phyloP scores from a whole-genome alignment of 2,888 invertebrate species.

The Baronia brevicornis region DNA sequence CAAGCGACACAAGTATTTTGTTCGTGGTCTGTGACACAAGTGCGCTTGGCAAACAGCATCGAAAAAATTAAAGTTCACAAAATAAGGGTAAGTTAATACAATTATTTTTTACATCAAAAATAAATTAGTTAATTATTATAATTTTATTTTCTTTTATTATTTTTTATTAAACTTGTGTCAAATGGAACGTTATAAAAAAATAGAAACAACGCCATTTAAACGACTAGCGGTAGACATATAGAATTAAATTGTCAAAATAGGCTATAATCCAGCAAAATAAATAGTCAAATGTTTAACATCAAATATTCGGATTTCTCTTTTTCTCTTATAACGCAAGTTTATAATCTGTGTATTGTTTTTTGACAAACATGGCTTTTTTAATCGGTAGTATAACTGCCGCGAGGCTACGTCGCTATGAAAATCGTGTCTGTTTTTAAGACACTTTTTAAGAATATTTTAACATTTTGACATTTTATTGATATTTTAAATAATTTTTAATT shows the following conservation, averaged over 20 bases:
- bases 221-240: constrained; percentile 59
- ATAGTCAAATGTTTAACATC: constrained; percentile 22
- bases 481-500: no score
- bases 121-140: no score
- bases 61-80: no score
- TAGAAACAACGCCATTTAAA: constrained; percentile 37
- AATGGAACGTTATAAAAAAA: constrained; percentile 38
- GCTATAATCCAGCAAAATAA: constrained; percentile 43
- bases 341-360: constrained; percentile 23
- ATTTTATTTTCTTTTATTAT: no score
- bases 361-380: constrained; percentile 32
- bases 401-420: constrained; percentile 66
- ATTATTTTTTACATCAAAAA: no score
- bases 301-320: constrained; percentile 39
- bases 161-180: constrained; percentile 15
- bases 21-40: no score
- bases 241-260: constrained; percentile 73
- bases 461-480: no score
- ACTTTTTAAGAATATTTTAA: constrained; percentile 26
- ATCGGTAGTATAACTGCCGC: constrained; percentile 37
- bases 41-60: no score
- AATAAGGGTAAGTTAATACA: no score
- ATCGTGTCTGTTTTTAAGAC: constrained; percentile 49
- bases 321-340: constrained; percentile 15
- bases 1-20: no score